Evolutionary conservation across 2,797 vertebrate species (phyloP), one percentile per base, ranked within the genome.

Genomic region (Anguilla marmorata): DNA sequence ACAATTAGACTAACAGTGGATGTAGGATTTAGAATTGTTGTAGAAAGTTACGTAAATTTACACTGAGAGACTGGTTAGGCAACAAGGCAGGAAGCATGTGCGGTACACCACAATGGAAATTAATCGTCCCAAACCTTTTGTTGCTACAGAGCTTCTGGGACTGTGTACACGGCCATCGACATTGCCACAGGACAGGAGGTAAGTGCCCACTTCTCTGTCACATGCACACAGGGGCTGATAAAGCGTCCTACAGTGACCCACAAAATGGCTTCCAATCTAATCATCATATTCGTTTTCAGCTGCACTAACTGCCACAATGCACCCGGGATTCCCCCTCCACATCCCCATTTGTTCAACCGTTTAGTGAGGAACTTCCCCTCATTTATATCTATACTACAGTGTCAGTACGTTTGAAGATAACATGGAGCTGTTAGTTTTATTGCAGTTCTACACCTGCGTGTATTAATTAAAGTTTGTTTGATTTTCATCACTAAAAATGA

Each of bases 101-200:
- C 45, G 54, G 3, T 5, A 84, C 19, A 54, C 12, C 83, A 56
- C 83, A 30, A 21, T 84, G 52, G 45, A 27, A 74, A 50, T 50
- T 11, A 41, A 58, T 21, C 24, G 60, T 1, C 45, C 54, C 30
- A 33, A 54, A 86, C 60, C n/a, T 84, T 85, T 2, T 90, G 84
- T 83, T 92, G 86, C 94, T 86, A 7, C 92, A 99, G 98, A 94
- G 98, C 98, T 0, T 99, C 98, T 0, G 98, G 98, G 90, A 99
- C 98, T 69, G 98, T 99, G 93, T 99, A 99, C 92, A 99, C 98
- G 60, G 98, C 98, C 1, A 98, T 99, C 63, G 98, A 99, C 93
- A 98, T 99, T 0, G 98, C 98, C 87, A 99, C 98, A 0, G 98
- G 98, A 90, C 98, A 99, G 91, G 98, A 99, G 96, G 98, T 99